Evolutionary conservation across 2,797 vertebrate genomes (phyloP).

Genomic region (Silurus lanzhouensis): DNA sequence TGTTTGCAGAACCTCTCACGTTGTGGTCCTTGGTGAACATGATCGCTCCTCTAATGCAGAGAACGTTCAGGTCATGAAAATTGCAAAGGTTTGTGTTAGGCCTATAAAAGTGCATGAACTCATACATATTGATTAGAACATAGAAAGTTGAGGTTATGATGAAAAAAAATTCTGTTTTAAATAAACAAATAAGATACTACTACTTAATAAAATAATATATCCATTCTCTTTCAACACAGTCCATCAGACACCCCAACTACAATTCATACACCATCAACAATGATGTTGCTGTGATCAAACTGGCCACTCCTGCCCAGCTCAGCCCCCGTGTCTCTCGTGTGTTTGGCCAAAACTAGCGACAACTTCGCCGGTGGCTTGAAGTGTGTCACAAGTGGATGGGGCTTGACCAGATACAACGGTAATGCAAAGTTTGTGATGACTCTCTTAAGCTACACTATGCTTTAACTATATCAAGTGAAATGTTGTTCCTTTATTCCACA

Average conservation of each 20-base stretch:
- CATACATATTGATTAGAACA: neutral
- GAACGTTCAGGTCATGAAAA: constrained; percentile 70
- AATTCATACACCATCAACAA: constrained; percentile 72
- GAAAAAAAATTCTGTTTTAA: neutral
- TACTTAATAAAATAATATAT: neutral
- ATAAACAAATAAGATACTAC: neutral
- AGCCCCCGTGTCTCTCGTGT: constrained; percentile 70
- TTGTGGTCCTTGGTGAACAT: constrained; percentile 81
- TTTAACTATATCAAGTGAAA: neutral
- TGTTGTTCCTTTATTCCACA: neutral
- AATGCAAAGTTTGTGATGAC: constrained; percentile 16
- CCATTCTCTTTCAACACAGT: constrained; percentile 61
- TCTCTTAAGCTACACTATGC: neutral
- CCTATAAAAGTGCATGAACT: neutral
- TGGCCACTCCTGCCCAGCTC: constrained; percentile 69
- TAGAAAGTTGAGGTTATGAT: neutral
- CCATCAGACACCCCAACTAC: constrained; percentile 79
- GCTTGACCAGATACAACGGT: constrained; percentile 72
- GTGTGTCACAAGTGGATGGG: constrained; percentile 76
- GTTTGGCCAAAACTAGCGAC: constrained; percentile 65
- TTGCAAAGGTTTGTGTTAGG: constrained; percentile 66
- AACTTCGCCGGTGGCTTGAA: constrained; percentile 66
- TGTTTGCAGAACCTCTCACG: constrained; percentile 70
- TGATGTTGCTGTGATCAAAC: constrained; percentile 82
- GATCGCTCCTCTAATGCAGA: constrained; percentile 69